Base-by-base conservation (phyloP, 2,113 vertebrate species). In the Neoarius graeffei region DNA sequence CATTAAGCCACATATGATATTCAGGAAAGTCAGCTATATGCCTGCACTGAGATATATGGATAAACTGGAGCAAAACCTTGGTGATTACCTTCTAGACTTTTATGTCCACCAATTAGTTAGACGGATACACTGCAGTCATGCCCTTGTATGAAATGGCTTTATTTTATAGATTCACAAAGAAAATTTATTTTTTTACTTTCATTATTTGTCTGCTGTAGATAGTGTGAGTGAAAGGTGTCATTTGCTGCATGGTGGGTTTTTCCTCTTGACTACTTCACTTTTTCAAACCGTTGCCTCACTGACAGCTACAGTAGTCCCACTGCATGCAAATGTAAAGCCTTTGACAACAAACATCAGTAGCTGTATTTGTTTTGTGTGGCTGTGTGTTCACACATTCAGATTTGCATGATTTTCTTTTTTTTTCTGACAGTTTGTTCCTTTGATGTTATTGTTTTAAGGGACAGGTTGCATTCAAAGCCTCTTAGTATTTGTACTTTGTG, bases 221-320 rank as follows among this genome's bases (percentile, higher is more conserved):
- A 52, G 60, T 60, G 15, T 25, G 64, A 9, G 27, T 4, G 11
- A 85, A 42, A 73, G n/a, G n/a, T 80, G 6, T 57, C 13, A 59
- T 25, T 83, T 83, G 80, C 80, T 87, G 64, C 35, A 71, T 30
- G 64, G 62, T 83, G 84, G 42, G 81, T 85, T 90, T 92, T 93
- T 94, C 90, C 92, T 89, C 87, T 89, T 89, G 8, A 25, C 56
- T 81, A 94, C 94, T 94, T 95, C 94, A 93, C 91, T 93, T 93
- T 95, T 95, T 94, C 77, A 86, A 95, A 94, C 94, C 87, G 94
- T 91, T 92, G 85, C 30, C 1, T 64, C 82, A 73, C 52, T 83
- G 56, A 62, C 42, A 74, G 80, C 80, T 62, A 86, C 86, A 50
- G 0, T 57, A 83, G 56, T 89, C 56, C 82, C 20, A 79, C 73